These are phyloP conservation scores for Meriones psammophilus DNA, from an alignment of 2,797 vertebrate species.

Conservation along the genomic window DNA sequence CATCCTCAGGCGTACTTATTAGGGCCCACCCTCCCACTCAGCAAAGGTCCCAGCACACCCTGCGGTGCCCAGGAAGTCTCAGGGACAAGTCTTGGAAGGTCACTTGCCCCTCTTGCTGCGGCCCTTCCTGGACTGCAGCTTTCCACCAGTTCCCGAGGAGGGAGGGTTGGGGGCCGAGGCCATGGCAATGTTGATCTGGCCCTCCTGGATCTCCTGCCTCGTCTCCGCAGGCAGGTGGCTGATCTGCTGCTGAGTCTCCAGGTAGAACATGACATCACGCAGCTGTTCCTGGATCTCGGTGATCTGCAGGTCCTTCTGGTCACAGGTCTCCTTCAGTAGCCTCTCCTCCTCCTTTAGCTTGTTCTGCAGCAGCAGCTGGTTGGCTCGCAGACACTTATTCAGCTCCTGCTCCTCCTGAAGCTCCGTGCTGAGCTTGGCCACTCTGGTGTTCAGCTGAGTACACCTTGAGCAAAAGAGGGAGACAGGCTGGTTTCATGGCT, in stretches of 20 bases:
- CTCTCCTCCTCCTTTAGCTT: constrained; percentile 95
- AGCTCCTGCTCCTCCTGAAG: constrained; percentile 98
- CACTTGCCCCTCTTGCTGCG: constrained; percentile 96
- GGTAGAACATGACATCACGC: constrained; percentile 97
- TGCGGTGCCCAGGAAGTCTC: constrained; percentile 59
- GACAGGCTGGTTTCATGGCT: constrained; percentile 35
- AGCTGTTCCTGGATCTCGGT: constrained; percentile 97
- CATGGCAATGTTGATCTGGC: constrained; percentile 96
- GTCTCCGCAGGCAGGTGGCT: constrained; percentile 94
- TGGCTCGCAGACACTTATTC: constrained; percentile 96
- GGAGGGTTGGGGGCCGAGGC: constrained; percentile 88
- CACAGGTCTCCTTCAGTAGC: constrained; percentile 90
- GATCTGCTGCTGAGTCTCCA: constrained; percentile 97
- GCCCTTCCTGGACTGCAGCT: constrained; percentile 92
- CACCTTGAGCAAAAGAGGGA: constrained; percentile 89
- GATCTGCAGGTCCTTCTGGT: constrained; percentile 93
- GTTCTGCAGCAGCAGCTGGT: constrained; percentile 94
- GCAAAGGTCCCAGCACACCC: constrained; percentile 61
- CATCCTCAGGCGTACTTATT: constrained; percentile 75
- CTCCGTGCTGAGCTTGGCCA: constrained; percentile 94
- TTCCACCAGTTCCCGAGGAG: constrained; percentile 84
- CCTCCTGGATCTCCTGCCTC: constrained; percentile 97
- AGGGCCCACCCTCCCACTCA: constrained; percentile 62
- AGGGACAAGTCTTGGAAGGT: constrained; percentile 29
- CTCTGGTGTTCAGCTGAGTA: constrained; percentile 92